phyloP scores from a whole-genome alignment of 2,888 invertebrate genomes.

The Chloroclystis v-ata region DNA sequence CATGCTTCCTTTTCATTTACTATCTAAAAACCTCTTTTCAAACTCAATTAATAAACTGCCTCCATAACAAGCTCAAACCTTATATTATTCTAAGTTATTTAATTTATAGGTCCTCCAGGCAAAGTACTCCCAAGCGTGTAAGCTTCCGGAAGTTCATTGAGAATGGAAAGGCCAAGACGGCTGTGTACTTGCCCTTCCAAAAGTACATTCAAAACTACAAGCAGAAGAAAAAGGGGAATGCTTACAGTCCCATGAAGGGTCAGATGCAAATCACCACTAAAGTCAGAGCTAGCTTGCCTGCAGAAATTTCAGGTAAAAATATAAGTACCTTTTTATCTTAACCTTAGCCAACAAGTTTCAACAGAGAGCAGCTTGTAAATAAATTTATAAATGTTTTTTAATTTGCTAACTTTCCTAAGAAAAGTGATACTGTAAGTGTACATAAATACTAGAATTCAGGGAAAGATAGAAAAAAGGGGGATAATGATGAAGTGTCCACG shows the following conservation, averaged over 20 bases:
- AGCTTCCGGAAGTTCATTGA: slow-evolving; percentile 70
- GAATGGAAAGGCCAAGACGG: slow-evolving; percentile 65
- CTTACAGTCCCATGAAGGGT: slow-evolving; percentile 61
- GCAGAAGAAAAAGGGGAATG: slow-evolving; percentile 56
- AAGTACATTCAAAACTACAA: slow-evolving; percentile 67
- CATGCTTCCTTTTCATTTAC: slow-evolving; percentile 13
- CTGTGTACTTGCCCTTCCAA: slow-evolving; percentile 82
- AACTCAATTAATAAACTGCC: not conserved
- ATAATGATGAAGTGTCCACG: too few relatives aligned
- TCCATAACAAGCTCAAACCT: too few relatives aligned
- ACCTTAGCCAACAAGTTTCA: too few relatives aligned
- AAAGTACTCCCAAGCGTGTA: slow-evolving; percentile 70
- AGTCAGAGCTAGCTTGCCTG: slow-evolving; percentile 55
- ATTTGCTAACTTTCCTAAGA: too few relatives aligned
- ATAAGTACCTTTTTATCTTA: too few relatives aligned
- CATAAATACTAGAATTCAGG: too few relatives aligned
- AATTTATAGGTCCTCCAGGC: slow-evolving; percentile 44
- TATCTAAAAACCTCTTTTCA: not conserved
- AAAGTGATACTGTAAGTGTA: too few relatives aligned
- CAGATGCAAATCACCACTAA: slow-evolving; percentile 58
- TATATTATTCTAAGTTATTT: too few relatives aligned
- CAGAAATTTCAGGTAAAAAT: slow-evolving; percentile 56
- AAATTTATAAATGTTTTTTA: too few relatives aligned
- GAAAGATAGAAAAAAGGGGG: too few relatives aligned
- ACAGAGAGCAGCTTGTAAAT: too few relatives aligned